Evolutionary conservation across 2,797 vertebrate species (phyloP).

Genomic region (Aeoliscus strigatus): DNA sequence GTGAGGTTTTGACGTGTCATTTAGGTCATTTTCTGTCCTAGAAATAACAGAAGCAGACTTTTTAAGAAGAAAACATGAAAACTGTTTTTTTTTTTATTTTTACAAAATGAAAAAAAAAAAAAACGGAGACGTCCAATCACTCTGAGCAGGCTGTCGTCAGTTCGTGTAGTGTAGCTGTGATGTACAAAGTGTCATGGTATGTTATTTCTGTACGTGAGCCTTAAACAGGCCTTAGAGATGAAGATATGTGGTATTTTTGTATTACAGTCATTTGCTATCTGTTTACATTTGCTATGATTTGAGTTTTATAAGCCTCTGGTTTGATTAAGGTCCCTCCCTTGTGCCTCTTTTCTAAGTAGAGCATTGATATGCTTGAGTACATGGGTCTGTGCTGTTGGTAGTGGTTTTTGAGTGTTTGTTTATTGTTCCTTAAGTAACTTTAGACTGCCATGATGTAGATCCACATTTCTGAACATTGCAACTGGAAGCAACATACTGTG

Average conservation of each 20-base stretch:
- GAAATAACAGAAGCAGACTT: conserved; percentile 59
- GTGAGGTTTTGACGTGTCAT: conserved; percentile 58
- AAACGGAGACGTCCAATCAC: conserved; percentile 62
- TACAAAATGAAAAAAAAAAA: conserved; percentile 56
- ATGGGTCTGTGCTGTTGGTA: conserved; percentile 73
- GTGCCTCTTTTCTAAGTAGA: conserved; percentile 81
- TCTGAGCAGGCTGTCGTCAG: conserved; percentile 65
- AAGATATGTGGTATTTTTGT: conserved; percentile 91
- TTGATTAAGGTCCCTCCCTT: conserved; percentile 71
- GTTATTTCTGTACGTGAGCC: conserved; percentile 74
- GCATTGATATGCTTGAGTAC: conserved; percentile 78
- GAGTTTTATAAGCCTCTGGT: conserved; percentile 75
- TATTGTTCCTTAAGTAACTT: conserved; percentile 69
- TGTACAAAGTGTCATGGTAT: conserved; percentile 69
- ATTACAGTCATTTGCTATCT: conserved; percentile 82
- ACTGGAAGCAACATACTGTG: conserved; percentile 71
- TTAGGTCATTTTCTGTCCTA: conserved; percentile 58
- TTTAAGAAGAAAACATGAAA: conserved; percentile 64
- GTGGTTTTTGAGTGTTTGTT: conserved; percentile 78
- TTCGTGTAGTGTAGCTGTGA: conserved; percentile 73
- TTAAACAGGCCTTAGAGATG: conserved; percentile 77
- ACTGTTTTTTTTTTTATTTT: conserved; percentile 28
- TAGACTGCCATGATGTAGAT: conserved; percentile 75
- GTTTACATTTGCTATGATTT: conserved; percentile 80
- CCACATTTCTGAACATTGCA: conserved; percentile 67